Conservation (phyloP, 37 sponge, comb jelly and placozoan species). For the Theonella swinhoei region DNA sequence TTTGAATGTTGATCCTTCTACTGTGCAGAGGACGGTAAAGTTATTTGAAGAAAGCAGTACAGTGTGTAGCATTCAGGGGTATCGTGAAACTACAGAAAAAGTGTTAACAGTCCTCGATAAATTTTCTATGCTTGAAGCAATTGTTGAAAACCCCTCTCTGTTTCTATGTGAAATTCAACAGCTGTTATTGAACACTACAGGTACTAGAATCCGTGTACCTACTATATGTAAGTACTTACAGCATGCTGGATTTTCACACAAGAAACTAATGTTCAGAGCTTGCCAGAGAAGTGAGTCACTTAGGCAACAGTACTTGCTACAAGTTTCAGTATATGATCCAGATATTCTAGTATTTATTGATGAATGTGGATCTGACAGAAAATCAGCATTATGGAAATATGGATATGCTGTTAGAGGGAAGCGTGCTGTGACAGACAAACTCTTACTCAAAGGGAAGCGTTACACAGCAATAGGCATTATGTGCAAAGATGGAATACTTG, state of each 20-base stretch:
- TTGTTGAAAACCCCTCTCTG: conserved; percentile 3
- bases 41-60: conserved; percentile 12
- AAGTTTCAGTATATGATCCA: neutral
- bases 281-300: conserved; percentile 3
- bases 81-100: neutral
- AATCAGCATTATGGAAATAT: neutral
- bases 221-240: neutral
- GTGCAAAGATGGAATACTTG: neutral
- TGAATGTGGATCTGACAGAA: conserved; percentile 6
- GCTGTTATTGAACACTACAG: neutral
- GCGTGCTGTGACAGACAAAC: conserved; percentile 3
- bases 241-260: neutral
- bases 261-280: conserved; percentile 10
- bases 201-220: neutral
- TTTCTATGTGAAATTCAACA: conserved; percentile 4
- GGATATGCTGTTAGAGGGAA: neutral
- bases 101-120: conserved; percentile 4
- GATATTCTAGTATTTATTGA: conserved; percentile 1
- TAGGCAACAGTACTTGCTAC: neutral
- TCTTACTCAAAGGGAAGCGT: neutral
- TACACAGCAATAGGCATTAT: neutral
- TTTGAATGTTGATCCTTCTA: no score
- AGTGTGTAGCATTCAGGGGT: conserved; percentile 8
- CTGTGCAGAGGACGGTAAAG: no score
- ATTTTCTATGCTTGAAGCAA: neutral